Percentiles rank a stretch among this genome's conserved stretches.
Conservation (phyloP, 2,113 vertebrate genomes). For the Danionella cerebrum region DNA sequence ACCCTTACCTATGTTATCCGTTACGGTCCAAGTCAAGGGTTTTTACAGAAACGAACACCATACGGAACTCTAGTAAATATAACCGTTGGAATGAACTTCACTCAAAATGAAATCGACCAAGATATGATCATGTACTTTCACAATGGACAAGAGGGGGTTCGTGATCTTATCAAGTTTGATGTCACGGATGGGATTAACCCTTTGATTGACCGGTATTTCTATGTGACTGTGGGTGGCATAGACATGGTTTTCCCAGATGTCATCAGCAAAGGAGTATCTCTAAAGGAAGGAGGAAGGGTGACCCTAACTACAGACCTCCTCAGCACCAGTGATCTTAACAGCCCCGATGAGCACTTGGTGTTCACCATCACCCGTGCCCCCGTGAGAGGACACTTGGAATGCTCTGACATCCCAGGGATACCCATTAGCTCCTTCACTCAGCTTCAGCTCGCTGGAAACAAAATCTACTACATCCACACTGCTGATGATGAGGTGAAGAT, state of each 20-base stretch:
- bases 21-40: conserved; percentile 79
- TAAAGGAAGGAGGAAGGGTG: conserved; percentile 88
- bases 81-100: conserved; percentile 88
- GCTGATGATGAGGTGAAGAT: conserved; percentile 89
- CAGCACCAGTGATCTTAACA: conserved; percentile 91
- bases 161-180: conserved; percentile 93
- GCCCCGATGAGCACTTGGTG: conserved; percentile 86
- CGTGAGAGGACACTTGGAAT: conserved; percentile 83
- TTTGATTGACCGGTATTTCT: conserved; percentile 93
- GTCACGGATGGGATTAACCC: conserved; percentile 89
- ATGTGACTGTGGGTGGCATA: conserved; percentile 79
- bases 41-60: conserved; percentile 67
- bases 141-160: conserved; percentile 78
- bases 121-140: conserved; percentile 78
- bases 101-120: conserved; percentile 85
- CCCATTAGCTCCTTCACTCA: conserved; percentile 87
- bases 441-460: conserved; percentile 88
- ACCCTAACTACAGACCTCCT: conserved; percentile 90
- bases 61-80: conserved; percentile 73
- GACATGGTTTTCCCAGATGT: conserved; percentile 91
- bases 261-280: conserved; percentile 85
- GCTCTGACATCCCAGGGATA: conserved; percentile 78
- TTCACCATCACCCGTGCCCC: conserved; percentile 90
- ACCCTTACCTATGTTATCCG: conserved; percentile 75
- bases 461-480: conserved; percentile 91